Base-by-base conservation (phyloP, 2,797 vertebrate species). In the Uromys caudimaculatus region DNA sequence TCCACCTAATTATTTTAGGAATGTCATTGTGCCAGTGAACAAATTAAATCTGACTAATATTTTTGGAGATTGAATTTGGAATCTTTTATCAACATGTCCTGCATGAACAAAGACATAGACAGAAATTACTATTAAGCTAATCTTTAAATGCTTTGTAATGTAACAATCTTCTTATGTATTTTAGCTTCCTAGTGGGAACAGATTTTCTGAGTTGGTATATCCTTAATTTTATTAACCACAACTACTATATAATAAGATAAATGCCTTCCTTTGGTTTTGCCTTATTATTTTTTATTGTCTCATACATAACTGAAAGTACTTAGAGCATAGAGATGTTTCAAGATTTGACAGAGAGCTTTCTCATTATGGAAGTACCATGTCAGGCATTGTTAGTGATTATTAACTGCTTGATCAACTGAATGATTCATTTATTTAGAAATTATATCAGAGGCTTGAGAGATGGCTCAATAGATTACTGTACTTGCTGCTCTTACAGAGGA, bases 41-140 rank as follows among this genome's bases (percentile, higher is more conserved):
- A 93, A 88, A 97, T 97, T 97, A 93, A 94, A 67, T 94, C 27
- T 95, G 89, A 97, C 96, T 93, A 89, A 93, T 95, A 75, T 95
- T 44, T 86, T 81, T 91, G 86, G 76, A 96, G 52, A 73, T 75
- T n/a, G 56, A 96, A 56, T 47, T 94, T 95, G 47, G 69, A 96
- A 91, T 95, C 96, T 29, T 77, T 92, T 94, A 85, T 95, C 82
- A 92, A 77, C 3, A 89, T 90, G 13, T 54, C 29, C 58, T 83
- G 81, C 95, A 84, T 96, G 91, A 95, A 94, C n/a, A 92, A 95
- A 67, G n/a, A n/a, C 24, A 85, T 73, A 94, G 64, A 12, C 5
- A 71, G n/a, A 93, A 96, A 91, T 90, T 90, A 24, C 16, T 89
- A 69, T 91, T 93, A 79, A 89, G 27, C 75, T 96, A 93, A 90